Evolutionary conservation across 53 echinoderm and acorn worm species (phyloP), one percentile per base, ranked within the genome.

Genomic region (Holothuria leucospilota): DNA sequence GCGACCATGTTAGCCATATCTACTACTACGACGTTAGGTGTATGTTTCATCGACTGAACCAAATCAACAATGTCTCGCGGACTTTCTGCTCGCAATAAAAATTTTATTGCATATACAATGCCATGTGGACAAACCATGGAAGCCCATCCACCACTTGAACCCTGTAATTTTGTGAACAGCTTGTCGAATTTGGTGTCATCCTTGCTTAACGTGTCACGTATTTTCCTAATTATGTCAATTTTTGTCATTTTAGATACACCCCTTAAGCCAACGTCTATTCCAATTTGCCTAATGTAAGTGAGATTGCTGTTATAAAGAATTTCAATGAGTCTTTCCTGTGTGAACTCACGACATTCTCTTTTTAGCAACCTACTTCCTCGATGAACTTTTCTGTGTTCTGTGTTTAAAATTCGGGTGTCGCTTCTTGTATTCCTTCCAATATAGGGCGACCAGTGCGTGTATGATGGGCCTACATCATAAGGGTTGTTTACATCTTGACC

Each of bases 301-400:
- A 53, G 34, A 15, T 42, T 84, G 13, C 70, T 85, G 6, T 58
- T 30, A 69, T 85, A 70, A 13, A 69, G 46, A 12, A 85, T 25
- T 51, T 85, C 85, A 21, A 85, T 20, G n/a, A 85, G 26, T 6
- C 70, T 0, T 1, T 85, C 70, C 34, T 70, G 69, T 11, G 69
- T 69, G 27, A 27, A 56, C 8, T 69, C 69, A 39, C 85, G 56
- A 20, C 39, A 69, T 46, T 56, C 85, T 8, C 21, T 29, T 85
- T 69, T 56, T 6, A 85, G 25, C 9, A 24, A 6, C 2, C 85
- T 23, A 41, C 13, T 52, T 24, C 58, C 30, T 29, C 85, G 51
- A 20, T 85, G 52, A 18, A 82, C 40, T 51, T 85, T 85, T 29
- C 26, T 85, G 46, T 85, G 85, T 29, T 69, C 85, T 21, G 71